These are phyloP conservation scores for Hyposoter didymator DNA, from an alignment of 2,888 invertebrate species.

Conservation along the genomic window DNA sequence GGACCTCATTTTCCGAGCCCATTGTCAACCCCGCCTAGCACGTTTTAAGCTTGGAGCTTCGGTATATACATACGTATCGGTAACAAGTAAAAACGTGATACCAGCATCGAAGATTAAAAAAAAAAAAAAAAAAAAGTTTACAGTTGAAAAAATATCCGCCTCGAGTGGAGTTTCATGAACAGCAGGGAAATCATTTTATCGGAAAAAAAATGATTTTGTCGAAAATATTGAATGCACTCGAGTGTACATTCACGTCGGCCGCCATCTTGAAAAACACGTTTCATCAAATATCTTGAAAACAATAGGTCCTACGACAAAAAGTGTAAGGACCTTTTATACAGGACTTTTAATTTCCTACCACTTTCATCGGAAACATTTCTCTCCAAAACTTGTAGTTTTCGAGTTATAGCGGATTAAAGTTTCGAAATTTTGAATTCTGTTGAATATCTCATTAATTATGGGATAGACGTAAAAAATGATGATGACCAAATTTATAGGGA, in stretches of 20 bases:
- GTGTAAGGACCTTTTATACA: not conserved
- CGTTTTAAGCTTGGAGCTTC: not conserved
- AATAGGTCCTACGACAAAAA: not conserved
- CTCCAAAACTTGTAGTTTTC: not conserved
- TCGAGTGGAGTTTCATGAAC: not conserved
- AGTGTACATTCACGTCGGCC: not conserved
- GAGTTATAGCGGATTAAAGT: not conserved
- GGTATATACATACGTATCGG: not conserved
- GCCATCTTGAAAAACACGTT: not conserved
- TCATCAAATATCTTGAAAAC: not conserved
- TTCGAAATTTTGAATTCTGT: not conserved
- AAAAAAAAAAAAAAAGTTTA: not conserved
- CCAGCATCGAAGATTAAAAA: not conserved
- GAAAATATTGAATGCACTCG: not conserved
- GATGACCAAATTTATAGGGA: not conserved
- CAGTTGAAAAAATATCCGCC: not conserved
- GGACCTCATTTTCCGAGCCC: slow-evolving; percentile 24
- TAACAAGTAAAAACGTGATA: not conserved
- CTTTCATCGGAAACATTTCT: not conserved
- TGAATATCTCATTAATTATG: slow-evolving; percentile 1
- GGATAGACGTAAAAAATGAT: not conserved
- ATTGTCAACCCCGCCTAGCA: slow-evolving; percentile 11
- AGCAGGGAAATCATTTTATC: not conserved
- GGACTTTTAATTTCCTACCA: not conserved
- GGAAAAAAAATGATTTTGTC: not conserved